Base-by-base conservation (phyloP, 2,797 vertebrate genomes). In the Eupleurogrammus muticus region DNA sequence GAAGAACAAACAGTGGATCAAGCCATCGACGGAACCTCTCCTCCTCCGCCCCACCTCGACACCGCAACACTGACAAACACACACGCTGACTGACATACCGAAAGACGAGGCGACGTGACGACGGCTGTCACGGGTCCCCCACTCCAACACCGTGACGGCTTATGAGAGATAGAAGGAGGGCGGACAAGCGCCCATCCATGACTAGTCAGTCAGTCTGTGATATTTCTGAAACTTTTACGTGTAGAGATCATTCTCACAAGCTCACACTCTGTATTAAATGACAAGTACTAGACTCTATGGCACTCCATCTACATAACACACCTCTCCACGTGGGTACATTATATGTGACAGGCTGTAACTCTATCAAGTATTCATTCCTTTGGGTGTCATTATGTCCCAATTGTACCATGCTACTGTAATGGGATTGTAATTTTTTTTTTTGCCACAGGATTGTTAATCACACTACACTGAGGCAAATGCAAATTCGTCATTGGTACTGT, bases 1-100 rank as follows among this genome's bases (percentile, higher is more conserved):
- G 76, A 86, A n/a, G n/a, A n/a, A n/a, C n/a, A n/a, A 81, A 81
- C 77, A 70, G 75, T 61, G 49, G 77, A 81, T 86, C 79, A 84
- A 85, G 78, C 65, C 81, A 78, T 71, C 51, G 59, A 78, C 63
- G 50, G 58, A 67, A 69, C 77, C 70, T 80, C 80, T 86, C 74
- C 81, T 74, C 84, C 68, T 82, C 81, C 74, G 86, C 47, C 20
- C 71, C 84, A 75, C 70, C 77, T 59, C 69, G 38, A 77, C 62
- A 76, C 77, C 70, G 61, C 73, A 51, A 77, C 77, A 76, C 80
- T 54, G 66, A 83, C 79, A 68, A n/a, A 73, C 73, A 64, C 59
- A 51, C 68, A 67, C 10, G 13, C 71, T 48, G 73, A 84, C 57
- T 78, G 75, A 86, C 65, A 73, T 64, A 66, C 61, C 11, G 38